phyloP scores from a whole-genome alignment of 2,113 vertebrate species.

The Pachypanchax playfairii region DNA sequence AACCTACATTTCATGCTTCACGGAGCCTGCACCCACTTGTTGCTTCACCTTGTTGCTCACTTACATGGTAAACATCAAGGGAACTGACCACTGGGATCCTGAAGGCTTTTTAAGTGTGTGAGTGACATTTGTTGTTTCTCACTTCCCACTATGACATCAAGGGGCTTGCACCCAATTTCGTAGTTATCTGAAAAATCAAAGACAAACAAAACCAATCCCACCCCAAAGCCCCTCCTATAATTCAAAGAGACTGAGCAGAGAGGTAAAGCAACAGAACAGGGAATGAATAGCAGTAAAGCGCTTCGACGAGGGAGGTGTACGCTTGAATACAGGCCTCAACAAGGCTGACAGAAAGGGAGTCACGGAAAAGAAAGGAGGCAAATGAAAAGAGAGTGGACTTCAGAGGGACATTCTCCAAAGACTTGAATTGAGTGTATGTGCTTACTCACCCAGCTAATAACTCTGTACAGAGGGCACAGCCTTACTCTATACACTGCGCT shows the following conservation, averaged over 20 bases:
- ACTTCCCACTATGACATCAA: slow-evolving; percentile 76
- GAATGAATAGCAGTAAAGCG: slow-evolving; percentile 49
- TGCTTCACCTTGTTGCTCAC: slow-evolving; percentile 64
- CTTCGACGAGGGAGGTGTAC: slow-evolving; percentile 48
- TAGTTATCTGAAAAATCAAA: slow-evolving; percentile 85
- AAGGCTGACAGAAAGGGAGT: slow-evolving; percentile 60
- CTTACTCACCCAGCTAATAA: slow-evolving; percentile 79
- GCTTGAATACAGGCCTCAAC: slow-evolving; percentile 67
- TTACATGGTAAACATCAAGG: slow-evolving; percentile 26
- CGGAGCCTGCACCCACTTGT: slow-evolving; percentile 67
- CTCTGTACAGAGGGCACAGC: slow-evolving; percentile 73
- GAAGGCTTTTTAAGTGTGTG: slow-evolving; percentile 16
- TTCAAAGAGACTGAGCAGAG: slow-evolving; percentile 57
- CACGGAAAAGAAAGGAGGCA: slow-evolving; percentile 54
- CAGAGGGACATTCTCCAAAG: slow-evolving; percentile 49
- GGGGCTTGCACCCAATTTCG: slow-evolving; percentile 81
- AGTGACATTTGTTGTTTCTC: slow-evolving; percentile 69
- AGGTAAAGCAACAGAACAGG: slow-evolving; percentile 66
- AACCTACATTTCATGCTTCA: slow-evolving; percentile 76
- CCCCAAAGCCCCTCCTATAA: slow-evolving; percentile 57
- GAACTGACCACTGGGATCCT: slow-evolving; percentile 23
- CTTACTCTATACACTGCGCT: slow-evolving; percentile 58
- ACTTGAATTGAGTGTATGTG: slow-evolving; percentile 71
- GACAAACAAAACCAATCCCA: slow-evolving; percentile 78
- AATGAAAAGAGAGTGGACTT: slow-evolving; percentile 62